A percentile compares a stretch with the other conserved stretches of the same genome.
Evolutionary conservation across 1,140 invertebrate genomes (phyloP).

Genomic region (Trachymyrmex septentrionalis): DNA sequence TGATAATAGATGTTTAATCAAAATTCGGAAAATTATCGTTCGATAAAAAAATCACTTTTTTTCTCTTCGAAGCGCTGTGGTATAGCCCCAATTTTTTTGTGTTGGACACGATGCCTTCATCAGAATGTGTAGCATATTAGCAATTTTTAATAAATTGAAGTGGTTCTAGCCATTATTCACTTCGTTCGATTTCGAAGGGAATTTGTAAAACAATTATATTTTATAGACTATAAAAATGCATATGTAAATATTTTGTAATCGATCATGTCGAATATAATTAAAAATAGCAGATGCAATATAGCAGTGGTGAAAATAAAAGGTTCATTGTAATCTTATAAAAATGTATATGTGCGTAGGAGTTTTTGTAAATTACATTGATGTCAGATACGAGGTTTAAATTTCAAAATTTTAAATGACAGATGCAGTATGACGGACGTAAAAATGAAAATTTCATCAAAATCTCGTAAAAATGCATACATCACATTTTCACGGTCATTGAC

Average conservation of each 20-base stretch:
- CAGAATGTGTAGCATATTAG: too few relatives aligned
- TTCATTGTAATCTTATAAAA: slow-evolving; percentile 3
- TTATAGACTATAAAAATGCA: not conserved
- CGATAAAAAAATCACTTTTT: too few relatives aligned
- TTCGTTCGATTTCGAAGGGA: too few relatives aligned
- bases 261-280: not conserved
- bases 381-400: slow-evolving; percentile 21
- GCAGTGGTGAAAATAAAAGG: not conserved
- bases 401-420: slow-evolving; percentile 22
- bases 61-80: too few relatives aligned
- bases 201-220: too few relatives aligned
- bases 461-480: slow-evolving; percentile 24
- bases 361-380: slow-evolving; percentile 2
- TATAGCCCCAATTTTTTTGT: too few relatives aligned
- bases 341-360: not conserved
- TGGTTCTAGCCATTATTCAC: too few relatives aligned
- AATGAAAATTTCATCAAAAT: slow-evolving; percentile 32
- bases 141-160: too few relatives aligned
- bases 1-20: not conserved
- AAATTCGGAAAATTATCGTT: not conserved
- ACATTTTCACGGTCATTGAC: slow-evolving; percentile 14
- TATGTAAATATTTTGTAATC: not conserved
- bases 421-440: not conserved
- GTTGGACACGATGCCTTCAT: too few relatives aligned
- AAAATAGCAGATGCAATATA: not conserved